Percentiles rank a stretch among this genome's conserved stretches.
Conservation (phyloP, 1,140 invertebrate species). For the Papilio aristodemus region DNA sequence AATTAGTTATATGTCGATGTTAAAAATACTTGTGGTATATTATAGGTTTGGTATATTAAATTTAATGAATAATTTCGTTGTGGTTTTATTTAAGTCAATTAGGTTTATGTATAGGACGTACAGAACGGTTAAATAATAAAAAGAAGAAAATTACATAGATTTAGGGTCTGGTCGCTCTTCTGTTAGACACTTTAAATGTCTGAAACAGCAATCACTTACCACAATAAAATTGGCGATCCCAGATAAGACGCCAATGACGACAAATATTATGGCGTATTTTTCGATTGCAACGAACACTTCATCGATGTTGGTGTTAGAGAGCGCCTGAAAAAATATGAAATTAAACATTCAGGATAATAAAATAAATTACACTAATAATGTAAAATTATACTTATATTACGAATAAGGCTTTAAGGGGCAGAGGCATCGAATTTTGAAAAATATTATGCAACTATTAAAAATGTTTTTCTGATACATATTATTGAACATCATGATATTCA, state of each 20-base stretch:
- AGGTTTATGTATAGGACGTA: neutral
- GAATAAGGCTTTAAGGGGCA: too few species aligned
- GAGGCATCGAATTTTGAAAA: too few species aligned
- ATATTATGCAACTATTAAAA: too few species aligned
- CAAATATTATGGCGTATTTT: conserved; percentile 75
- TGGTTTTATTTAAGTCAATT: neutral
- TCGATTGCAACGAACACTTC: conserved; percentile 44
- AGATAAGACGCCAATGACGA: conserved; percentile 82
- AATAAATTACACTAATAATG: too few species aligned
- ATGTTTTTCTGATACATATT: too few species aligned
- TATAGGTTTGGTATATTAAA: neutral
- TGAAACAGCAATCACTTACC: conserved; percentile 72
- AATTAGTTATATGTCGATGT: neutral
- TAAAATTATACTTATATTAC: too few species aligned
- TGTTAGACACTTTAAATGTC: too few species aligned
- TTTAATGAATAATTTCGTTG: neutral
- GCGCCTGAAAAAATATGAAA: conserved; percentile 42
- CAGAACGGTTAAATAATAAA: neutral
- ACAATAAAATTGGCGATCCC: conserved; percentile 83
- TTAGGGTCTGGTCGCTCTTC: too few species aligned
- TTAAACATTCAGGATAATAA: too few species aligned
- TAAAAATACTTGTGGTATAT: neutral
- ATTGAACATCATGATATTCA: too few species aligned
- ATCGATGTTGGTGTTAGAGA: conserved; percentile 42
- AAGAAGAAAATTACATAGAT: too few species aligned